Conservation (phyloP, 2,113 vertebrate genomes). For the Scytalopus superciliaris region DNA sequence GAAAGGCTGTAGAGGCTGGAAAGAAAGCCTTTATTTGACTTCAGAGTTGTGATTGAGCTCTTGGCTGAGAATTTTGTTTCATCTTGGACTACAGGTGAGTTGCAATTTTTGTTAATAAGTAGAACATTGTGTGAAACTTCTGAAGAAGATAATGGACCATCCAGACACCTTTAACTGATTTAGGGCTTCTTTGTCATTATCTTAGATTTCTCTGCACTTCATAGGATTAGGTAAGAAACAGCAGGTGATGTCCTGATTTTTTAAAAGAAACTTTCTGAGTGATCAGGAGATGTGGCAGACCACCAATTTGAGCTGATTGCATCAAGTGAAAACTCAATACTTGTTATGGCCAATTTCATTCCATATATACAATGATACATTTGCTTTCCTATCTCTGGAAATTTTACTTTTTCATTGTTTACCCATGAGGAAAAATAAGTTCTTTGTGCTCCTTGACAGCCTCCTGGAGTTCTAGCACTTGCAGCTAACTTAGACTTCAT, state of each 20-base stretch:
- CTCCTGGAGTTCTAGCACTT: neutral
- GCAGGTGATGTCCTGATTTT: neutral
- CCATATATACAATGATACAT: neutral
- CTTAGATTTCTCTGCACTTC: neutral
- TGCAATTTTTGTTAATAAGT: constrained; percentile 2
- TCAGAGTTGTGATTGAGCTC: neutral
- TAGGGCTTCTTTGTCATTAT: neutral
- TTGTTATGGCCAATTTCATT: neutral
- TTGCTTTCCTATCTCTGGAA: neutral
- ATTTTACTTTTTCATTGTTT: neutral
- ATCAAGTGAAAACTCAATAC: neutral
- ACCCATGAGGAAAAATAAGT: neutral
- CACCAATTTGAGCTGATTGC: neutral
- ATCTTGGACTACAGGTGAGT: neutral
- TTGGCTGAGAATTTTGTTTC: neutral
- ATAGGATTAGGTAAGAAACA: neutral
- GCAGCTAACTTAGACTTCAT: neutral
- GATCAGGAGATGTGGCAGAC: neutral
- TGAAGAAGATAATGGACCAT: neutral
- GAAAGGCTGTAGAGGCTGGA: neutral
- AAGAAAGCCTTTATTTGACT: neutral
- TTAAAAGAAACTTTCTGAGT: neutral
- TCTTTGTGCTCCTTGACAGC: neutral
- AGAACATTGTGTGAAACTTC: neutral
- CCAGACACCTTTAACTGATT: neutral